A percentile compares a stretch with the other conserved stretches of the same genome.
phyloP scores from a whole-genome alignment of 2,888 invertebrate species.

The Dynastes tityus region DNA sequence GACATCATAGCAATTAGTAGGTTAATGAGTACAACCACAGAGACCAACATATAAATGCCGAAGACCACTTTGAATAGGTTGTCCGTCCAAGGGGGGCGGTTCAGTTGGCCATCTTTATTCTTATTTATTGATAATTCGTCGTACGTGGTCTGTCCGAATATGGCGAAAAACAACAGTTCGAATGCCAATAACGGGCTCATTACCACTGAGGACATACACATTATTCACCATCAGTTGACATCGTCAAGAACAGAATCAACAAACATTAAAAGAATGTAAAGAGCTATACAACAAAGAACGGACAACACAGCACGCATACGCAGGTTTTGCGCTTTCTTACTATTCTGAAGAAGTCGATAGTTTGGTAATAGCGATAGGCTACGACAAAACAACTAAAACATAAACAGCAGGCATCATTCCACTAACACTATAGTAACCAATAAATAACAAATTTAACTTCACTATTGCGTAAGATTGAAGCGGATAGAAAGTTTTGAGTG shows the following conservation, averaged over 20 bases:
- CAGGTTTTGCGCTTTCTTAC: slow-evolving; percentile 12
- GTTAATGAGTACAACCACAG: slow-evolving; percentile 98
- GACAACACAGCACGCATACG: slow-evolving; percentile 52
- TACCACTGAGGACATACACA: slow-evolving; percentile 76
- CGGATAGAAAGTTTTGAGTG: slow-evolving; percentile 1
- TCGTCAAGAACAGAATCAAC: slow-evolving; percentile 17
- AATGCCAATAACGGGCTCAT: slow-evolving; percentile 94
- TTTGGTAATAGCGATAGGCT: slow-evolving; percentile 28
- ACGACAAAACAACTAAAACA: slow-evolving; percentile 23
- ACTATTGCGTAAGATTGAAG: slow-evolving; percentile 16
- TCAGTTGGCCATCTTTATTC: slow-evolving; percentile 73
- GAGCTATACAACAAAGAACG: slow-evolving; percentile 50
- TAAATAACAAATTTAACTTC: slow-evolving; percentile 23
- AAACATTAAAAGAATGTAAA: slow-evolving; percentile 34
- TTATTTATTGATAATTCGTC: slow-evolving; percentile 77
- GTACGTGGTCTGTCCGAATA: slow-evolving; percentile 94
- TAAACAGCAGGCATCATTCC: slow-evolving; percentile 34
- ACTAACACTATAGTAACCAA: slow-evolving; percentile 25
- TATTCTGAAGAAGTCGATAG: slow-evolving; percentile 4
- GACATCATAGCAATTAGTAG: slow-evolving; percentile 99
- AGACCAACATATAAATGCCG: slow-evolving; percentile 98
- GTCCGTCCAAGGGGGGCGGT: slow-evolving; percentile 88
- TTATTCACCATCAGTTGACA: slow-evolving; percentile 48
- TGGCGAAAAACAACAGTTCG: slow-evolving; percentile 98
- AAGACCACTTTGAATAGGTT: slow-evolving; percentile 93